Evolutionary conservation across 2,797 vertebrate genomes (phyloP).

Genomic region (Amblyraja radiata): DNA sequence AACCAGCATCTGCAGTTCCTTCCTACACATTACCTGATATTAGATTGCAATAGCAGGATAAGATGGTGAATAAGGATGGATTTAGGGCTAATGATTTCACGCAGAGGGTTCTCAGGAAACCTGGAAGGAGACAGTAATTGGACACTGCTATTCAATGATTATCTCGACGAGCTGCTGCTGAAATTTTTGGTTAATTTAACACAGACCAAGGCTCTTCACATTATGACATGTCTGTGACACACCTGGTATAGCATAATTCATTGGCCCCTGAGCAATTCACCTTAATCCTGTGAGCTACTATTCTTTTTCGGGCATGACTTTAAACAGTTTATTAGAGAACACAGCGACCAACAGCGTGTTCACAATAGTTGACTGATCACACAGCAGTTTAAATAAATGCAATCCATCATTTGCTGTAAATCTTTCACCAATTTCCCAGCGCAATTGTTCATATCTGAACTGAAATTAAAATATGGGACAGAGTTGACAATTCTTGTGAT

Average conservation of each 20-base stretch:
- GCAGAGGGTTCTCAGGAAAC: background rate
- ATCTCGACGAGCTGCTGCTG: background rate
- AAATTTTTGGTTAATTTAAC: background rate
- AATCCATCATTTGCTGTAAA: background rate
- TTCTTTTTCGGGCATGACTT: background rate
- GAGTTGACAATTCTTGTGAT: background rate
- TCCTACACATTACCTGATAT: no score
- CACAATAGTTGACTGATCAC: background rate
- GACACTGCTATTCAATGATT: background rate
- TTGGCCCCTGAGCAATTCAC: background rate
- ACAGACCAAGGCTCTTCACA: background rate
- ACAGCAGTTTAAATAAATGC: background rate
- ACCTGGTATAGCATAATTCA: background rate
- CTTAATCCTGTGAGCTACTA: background rate
- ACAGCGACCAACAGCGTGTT: background rate
- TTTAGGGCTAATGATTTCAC: background rate
- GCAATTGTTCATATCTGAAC: background rate
- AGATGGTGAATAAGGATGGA: no score
- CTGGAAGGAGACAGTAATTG: background rate
- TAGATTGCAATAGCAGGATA: background rate
- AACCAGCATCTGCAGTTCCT: no score
- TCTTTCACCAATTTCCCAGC: background rate
- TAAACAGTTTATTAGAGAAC: background rate
- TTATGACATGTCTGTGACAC: background rate
- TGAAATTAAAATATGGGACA: background rate